These are phyloP conservation scores for Trichopria drosophilae DNA, from an alignment of 2,888 invertebrate species.

Conservation along the genomic window DNA sequence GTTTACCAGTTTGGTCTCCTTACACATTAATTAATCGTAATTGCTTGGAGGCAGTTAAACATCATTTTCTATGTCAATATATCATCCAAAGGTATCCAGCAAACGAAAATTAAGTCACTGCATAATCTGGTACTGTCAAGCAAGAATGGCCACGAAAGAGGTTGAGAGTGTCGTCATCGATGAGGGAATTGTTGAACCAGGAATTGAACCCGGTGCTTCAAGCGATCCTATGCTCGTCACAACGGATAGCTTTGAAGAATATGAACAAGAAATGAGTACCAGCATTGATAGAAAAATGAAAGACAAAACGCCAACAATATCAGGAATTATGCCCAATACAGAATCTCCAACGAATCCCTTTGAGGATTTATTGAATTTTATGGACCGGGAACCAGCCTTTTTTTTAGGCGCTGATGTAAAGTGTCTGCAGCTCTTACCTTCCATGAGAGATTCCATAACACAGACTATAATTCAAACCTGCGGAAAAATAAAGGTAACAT, in stretches of 20 bases:
- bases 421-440: conserved; percentile 78
- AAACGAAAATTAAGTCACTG: too few relatives aligned
- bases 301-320: too few relatives aligned
- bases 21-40: too few relatives aligned
- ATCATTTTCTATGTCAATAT: too few relatives aligned
- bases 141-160: not conserved
- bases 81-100: too few relatives aligned
- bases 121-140: not conserved
- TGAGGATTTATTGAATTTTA: conserved; percentile 82
- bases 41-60: too few relatives aligned
- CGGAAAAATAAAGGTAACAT: conserved; percentile 71
- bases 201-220: conserved; percentile 65
- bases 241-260: conserved; percentile 72
- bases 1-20: too few relatives aligned
- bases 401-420: conserved; percentile 72
- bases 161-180: not conserved
- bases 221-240: conserved; percentile 72
- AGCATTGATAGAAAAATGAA: conserved; percentile 64
- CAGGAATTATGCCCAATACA: too few relatives aligned
- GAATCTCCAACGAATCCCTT: too few relatives aligned
- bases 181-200: conserved; percentile 32
- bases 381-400: conserved; percentile 82
- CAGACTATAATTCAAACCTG: conserved; percentile 83
- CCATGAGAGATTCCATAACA: conserved; percentile 81
- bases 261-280: conserved; percentile 68